Evolutionary conservation across 2,888 invertebrate genomes (phyloP), one percentile per base, ranked within the genome.

Genomic region (Biston betularia): DNA sequence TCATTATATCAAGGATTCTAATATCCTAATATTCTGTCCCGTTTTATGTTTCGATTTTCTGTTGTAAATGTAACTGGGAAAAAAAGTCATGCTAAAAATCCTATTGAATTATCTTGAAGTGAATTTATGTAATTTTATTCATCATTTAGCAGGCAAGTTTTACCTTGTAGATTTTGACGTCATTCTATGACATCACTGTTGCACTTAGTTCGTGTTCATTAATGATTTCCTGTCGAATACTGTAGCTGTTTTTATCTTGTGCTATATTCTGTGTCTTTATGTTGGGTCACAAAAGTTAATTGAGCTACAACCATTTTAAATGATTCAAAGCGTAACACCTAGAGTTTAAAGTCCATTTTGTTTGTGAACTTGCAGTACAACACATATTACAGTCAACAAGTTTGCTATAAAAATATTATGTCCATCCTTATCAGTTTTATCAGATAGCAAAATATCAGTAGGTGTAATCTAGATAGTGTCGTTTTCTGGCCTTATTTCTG

Each of bases 401-500:
- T 46, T 40, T 15, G 24, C 4, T 57, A 40, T 55, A 63, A 69
- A 66, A 68, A 62, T 65, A 46, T 48, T 69, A 71, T 57, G 40
- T 40, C 24, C 52, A 55, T 48, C 70, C 72, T 74, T 78, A 80
- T 80, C 76, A 71, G 10, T 65, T 70, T 72, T 78, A 79, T 82
- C 79, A 65, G 67, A 65, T 67, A 63, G 52, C 53, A 48, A 54
- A 66, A 67, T 80, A 80, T 80, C 76, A 72, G 72, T 63, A 62
- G 59, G 11, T 57, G 62, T 57, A 33, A 64, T 60, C 38, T 12
- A 50, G 76, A 77, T 81, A 77, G 35, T 65, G 64, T 44, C 65
- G 75, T 63, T 52, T 62, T 68, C 75, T 72, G 79, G 76, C 80
- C 79, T 70, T 73, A 71, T 80, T 81, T 76, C 73, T 76, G 73